phyloP scores from a whole-genome alignment of 2,888 invertebrate genomes.

The Plusia festucae region DNA sequence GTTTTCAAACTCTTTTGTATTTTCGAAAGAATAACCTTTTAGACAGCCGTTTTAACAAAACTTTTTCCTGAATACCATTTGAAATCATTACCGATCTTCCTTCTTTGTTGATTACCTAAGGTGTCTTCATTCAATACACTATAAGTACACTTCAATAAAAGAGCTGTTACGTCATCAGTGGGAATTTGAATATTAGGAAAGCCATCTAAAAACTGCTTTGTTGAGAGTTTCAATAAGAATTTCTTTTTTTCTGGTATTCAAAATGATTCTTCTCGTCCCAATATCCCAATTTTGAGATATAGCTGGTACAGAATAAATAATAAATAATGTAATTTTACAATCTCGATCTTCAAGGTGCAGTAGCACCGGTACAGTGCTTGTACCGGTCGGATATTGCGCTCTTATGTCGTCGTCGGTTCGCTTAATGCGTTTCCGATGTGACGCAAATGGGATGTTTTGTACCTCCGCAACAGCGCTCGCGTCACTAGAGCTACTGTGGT shows the following conservation, averaged over 20 bases:
- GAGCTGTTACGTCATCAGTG: constrained; percentile 32
- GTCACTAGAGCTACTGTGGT: constrained; percentile 46
- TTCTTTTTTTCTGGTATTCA: not conserved
- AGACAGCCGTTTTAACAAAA: not conserved
- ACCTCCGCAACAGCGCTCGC: constrained; percentile 59
- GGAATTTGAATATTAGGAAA: constrained; percentile 55
- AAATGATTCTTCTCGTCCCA: not conserved
- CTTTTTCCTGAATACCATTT: constrained; percentile 5
- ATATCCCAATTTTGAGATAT: not conserved
- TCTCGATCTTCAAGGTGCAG: constrained; percentile 44
- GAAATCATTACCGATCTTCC: constrained; percentile 9
- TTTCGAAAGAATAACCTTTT: constrained; percentile 1
- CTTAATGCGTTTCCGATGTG: constrained; percentile 87
- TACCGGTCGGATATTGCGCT: constrained; percentile 85
- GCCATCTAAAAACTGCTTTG: constrained; percentile 47
- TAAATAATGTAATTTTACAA: constrained; percentile 36
- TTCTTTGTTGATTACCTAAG: constrained; percentile 10
- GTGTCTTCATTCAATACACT: constrained; percentile 23
- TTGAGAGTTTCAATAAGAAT: not conserved
- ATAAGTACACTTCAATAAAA: constrained; percentile 36
- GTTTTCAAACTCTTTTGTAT: not conserved
- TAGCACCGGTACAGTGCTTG: constrained; percentile 52
- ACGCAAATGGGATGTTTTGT: constrained; percentile 84
- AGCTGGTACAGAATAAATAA: constrained; percentile 15
- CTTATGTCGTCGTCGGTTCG: constrained; percentile 78